phyloP scores from a whole-genome alignment of 2,888 invertebrate species.

The Xylophagus ater region DNA sequence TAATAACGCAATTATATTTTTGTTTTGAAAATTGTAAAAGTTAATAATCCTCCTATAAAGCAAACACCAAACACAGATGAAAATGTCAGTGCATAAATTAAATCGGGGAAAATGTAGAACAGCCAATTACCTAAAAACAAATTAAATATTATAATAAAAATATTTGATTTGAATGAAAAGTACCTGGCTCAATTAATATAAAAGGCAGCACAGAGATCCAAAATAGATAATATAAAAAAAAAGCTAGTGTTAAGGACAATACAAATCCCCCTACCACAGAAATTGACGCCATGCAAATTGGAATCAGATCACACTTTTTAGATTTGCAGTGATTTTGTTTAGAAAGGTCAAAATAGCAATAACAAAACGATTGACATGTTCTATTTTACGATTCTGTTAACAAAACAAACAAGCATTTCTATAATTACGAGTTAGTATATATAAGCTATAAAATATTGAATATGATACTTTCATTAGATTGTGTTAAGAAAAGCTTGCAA shows the following conservation, averaged over 20 bases:
- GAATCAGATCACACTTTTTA: not conserved
- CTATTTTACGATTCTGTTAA: too few species aligned
- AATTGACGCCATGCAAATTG: constrained; percentile 45
- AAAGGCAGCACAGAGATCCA: constrained; percentile 62
- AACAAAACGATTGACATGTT: too few species aligned
- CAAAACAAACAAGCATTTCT: too few species aligned
- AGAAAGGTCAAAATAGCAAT: too few species aligned
- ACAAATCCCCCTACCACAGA: constrained; percentile 47
- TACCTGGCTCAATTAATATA: constrained; percentile 49
- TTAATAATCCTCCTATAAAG: constrained; percentile 54
- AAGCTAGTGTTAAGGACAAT: constrained; percentile 42
- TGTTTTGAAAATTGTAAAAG: constrained; percentile 50
- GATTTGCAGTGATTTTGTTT: too few species aligned
- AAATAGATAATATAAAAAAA: constrained; percentile 48
- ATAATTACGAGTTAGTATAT: too few species aligned
- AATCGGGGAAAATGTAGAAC: constrained; percentile 43
- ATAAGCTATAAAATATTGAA: too few species aligned
- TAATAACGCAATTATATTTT: not conserved
- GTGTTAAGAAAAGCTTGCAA: too few species aligned
- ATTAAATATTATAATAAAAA: constrained; percentile 11
- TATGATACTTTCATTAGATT: too few species aligned
- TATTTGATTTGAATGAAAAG: constrained; percentile 13
- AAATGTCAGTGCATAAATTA: constrained; percentile 47
- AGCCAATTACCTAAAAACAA: constrained; percentile 42
- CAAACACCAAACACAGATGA: constrained; percentile 50